Evolutionary conservation across 2,888 invertebrate species (phyloP), one percentile per base, ranked within the genome.

Genomic region (Gortyna flavago): DNA sequence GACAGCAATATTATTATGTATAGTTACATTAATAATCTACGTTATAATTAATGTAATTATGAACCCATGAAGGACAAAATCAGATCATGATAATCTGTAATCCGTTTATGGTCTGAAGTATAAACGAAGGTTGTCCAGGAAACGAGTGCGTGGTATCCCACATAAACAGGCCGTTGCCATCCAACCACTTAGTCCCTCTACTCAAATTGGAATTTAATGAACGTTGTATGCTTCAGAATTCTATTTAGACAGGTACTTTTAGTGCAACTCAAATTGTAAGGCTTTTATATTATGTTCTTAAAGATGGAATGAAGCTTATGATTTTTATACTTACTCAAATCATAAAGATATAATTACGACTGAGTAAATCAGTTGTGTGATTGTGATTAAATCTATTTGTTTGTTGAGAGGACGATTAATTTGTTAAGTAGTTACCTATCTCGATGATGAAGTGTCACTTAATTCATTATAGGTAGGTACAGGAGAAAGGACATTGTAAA

Each of bases 131-230:
- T 81, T 66, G 89, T 89, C 90, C 93, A 93, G 93, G 94, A 94
- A 94, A 92, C 90, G 87, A 87, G 88, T 88, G 87, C 85, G 87
- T 91, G 90, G 89, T 87, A 92, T 93, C 91, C 90, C 90, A 93
- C 91, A 93, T 93, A 90, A 92, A 93, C 90, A 92, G 95, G 93
- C 93, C 94, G 86, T 93, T 94, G 93, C 85, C 93, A 87, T 86
- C 88, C 77, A 77, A 87, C 81, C 87, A 87, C 88, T 86, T 80
- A 86, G 84, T 76, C 75, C 72, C 71, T 80, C 77, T 66, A 67
- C 77, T 80, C 76, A 85, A 83, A 86, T 85, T 74, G 83, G 82
- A 87, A 88, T 82, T 86, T 79, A 88, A 80, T 79, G 65, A 79
- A 81, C 76, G 67, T 65, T 87, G 80, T 88, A 84, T 66, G 77